Evolutionary conservation across 2,888 invertebrate species (phyloP), one percentile per base, ranked within the genome.

Genomic region (Thelaira solivaga): DNA sequence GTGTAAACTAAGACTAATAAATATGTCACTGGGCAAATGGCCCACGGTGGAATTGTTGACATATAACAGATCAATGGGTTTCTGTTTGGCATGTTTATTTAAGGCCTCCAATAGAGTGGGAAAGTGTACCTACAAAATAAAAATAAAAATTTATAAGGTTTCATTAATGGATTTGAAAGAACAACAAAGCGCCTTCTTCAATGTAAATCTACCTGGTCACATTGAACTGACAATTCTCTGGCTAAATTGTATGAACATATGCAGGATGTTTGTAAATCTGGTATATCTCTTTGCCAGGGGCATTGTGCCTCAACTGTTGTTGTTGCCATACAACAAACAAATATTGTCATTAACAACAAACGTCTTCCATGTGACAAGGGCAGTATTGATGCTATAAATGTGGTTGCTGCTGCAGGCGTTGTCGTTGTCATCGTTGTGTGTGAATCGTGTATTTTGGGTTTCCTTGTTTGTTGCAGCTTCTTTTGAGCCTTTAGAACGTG

Each of bases 211-310:
- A 92, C 92, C 91, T 95, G 94, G 89, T 96, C 96, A 89, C 96
- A 97, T 89, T 97, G 96, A 80, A 97, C 94, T 31, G 96, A 96
- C 11, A 97, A 90, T 87, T 96, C 96, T 83, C 93, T 92, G 45
- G 94, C 95, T 79, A 95, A 90, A 87, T 96, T 96, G 88, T 94
- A 94, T 79, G 96, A 96, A 89, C 97, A 97, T 76, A 96, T 92
- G 88, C 97, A 97, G 49, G 95, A 93, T 55, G 94, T 92, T 85
- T 95, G 95, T 76, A 97, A 91, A 75, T 94, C 93, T 53, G 91
- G 90, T 22, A 93, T 91, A 78, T 94, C 92, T 74, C 92, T 91
- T 83, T 94, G 94, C 96, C 96, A 96, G 0, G 97, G 96, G 89
- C 97, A 97, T 85, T 95, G 94, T 20, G 93, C 93, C 57, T 45